A percentile compares a stretch with the other conserved stretches of the same genome.
Conservation (phyloP, 2,113 vertebrate species). For the Anolis sagrei region DNA sequence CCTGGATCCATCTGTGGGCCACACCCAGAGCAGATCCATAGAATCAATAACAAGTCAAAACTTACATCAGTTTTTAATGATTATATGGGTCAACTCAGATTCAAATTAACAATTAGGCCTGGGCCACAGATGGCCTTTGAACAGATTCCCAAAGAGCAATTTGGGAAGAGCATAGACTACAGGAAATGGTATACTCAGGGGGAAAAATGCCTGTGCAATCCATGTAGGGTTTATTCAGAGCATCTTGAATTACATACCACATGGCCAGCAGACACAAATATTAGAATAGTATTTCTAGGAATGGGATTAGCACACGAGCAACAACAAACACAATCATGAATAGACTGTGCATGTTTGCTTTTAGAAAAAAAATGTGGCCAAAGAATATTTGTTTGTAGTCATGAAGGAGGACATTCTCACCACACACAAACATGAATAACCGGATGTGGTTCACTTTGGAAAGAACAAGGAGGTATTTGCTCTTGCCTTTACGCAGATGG, state of each 20-base stretch:
- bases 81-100: too few relatives aligned
- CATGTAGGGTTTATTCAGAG: neutral
- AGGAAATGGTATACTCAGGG: neutral
- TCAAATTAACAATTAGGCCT: too few relatives aligned
- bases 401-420: neutral
- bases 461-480: neutral
- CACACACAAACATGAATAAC: slow-evolving; percentile 32
- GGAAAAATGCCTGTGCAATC: neutral
- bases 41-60: too few relatives aligned
- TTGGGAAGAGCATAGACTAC: neutral
- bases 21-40: too few relatives aligned
- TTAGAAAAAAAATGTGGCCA: neutral
- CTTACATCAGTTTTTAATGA: too few relatives aligned
- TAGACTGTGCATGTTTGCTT: slow-evolving; percentile 25
- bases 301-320: neutral
- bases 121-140: neutral
- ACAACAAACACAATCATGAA: neutral
- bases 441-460: slow-evolving; percentile 29
- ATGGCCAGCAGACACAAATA: slow-evolving; percentile 23
- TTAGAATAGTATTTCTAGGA: neutral
- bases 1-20: too few relatives aligned
- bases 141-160: neutral
- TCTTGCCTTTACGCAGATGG: neutral
- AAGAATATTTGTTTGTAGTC: neutral
- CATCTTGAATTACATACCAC: neutral